These are phyloP conservation scores for Oxyura jamaicensis DNA, from an alignment of 2,113 vertebrate species.

Conservation along the genomic window DNA sequence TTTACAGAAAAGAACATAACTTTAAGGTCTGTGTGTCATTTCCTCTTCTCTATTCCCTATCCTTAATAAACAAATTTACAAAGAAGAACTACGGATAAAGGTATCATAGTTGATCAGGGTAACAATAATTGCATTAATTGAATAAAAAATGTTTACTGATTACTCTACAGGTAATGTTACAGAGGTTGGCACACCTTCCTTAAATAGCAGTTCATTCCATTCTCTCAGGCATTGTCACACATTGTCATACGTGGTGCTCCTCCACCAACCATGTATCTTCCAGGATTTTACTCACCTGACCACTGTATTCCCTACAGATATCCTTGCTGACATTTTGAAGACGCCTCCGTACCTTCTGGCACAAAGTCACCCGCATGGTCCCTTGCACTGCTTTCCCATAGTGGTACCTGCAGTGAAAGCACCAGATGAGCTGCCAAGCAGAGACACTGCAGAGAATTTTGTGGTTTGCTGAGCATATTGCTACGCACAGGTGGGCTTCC, in stretches of 20 bases:
- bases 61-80: background rate
- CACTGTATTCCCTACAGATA: background rate
- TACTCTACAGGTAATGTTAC: background rate
- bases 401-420: slow-evolving; percentile 56
- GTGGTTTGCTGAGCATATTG: background rate
- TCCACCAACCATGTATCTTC: background rate
- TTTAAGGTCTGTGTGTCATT: background rate
- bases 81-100: background rate
- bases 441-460: background rate
- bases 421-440: background rate
- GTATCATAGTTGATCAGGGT: background rate
- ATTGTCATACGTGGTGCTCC: background rate
- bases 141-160: background rate
- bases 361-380: background rate
- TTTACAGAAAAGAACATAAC: background rate
- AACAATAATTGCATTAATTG: background rate
- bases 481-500: background rate
- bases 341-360: slow-evolving; percentile 31
- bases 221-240: background rate
- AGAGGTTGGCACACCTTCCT: background rate
- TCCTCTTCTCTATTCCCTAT: background rate
- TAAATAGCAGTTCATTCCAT: background rate
- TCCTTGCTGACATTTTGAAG: background rate
- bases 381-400: slow-evolving; percentile 65
- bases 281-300: slow-evolving; percentile 27